Evolutionary conservation across 2,797 vertebrate genomes (phyloP).

Genomic region (Hyperoplus lanceolatus): DNA sequence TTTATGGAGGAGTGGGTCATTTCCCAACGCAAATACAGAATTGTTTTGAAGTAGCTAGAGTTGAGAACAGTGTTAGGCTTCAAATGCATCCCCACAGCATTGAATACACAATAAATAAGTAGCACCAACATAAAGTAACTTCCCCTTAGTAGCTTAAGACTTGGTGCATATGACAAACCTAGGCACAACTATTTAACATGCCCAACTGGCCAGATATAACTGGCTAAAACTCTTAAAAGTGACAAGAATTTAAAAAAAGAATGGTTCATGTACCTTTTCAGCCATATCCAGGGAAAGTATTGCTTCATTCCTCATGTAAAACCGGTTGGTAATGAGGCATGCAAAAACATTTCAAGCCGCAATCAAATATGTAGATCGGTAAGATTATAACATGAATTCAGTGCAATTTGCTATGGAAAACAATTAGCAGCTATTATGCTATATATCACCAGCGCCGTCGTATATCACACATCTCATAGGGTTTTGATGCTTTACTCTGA

Average conservation of each 20-base stretch:
- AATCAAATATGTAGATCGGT: conserved; percentile 12
- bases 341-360: conserved; percentile 56
- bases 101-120: conserved; percentile 9
- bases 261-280: conserved; percentile 31
- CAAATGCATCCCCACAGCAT: conserved; percentile 34
- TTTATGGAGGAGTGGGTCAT: conserved; percentile 31
- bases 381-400: conserved; percentile 10
- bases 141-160: not conserved
- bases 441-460: too few species aligned
- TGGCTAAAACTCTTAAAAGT: conserved; percentile 9
- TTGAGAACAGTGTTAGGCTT: conserved; percentile 10
- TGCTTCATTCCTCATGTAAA: conserved; percentile 22
- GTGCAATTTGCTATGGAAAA: conserved; percentile 26
- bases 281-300: conserved; percentile 21
- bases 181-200: not conserved
- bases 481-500: conserved; percentile 63
- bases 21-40: conserved; percentile 44
- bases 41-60: conserved; percentile 28
- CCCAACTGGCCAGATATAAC: not conserved
- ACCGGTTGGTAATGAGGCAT: conserved; percentile 55
- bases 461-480: conserved; percentile 52
- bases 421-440: conserved; percentile 66
- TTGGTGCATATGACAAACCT: not conserved
- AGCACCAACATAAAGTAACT: not conserved
- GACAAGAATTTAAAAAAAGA: conserved; percentile 23